Evolutionary conservation across 2,797 vertebrate genomes (phyloP), one percentile per base, ranked within the genome.

Genomic region (Salarias fasciatus): DNA sequence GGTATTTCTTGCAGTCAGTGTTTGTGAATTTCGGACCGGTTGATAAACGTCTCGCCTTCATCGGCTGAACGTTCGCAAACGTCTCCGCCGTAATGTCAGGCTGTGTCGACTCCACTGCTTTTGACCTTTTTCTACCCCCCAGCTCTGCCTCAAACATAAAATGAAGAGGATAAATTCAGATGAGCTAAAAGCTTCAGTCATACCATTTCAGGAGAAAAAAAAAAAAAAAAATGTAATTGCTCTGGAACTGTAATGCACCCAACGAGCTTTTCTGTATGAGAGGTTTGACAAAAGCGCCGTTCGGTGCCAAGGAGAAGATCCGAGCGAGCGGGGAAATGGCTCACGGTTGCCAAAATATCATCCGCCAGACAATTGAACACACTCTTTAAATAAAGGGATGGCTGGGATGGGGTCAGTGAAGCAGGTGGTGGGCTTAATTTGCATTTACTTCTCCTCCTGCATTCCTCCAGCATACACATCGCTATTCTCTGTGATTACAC

Each of bases 231-330:
- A 3, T 24, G 24, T 24, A 24, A 24, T 61, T 46, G 53, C n/a
- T 28, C 46, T 58, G 18, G 66, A 71, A 62, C 51, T 46, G 55
- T 29, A 37, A 56, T 47, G 62, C 52, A 41, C 36, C 24, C 40
- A 69, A 45, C 44, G 64, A 60, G 67, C 59, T 57, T 56, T 60
- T 66, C 55, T 51, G 36, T 8, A 7, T 33, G 58, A 61, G 57
- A 72, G 77, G 42, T 69, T 80, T 77, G 11, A 74, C 43, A 74
- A 83, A 51, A 62, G 69, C 62, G 2, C 24, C 37, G 71, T 37
- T 68, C 60, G 35, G 78, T 62, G 63, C 48, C 74, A 61, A 59
- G 15, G 11, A 56, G 47, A 40, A 24, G 47, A 71, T 64, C 41
- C 1, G 29, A 63, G 49, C 44, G 63, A 58, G 63, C 6, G 2